Evolutionary conservation across 2,797 vertebrate species (phyloP).

Genomic region (Eulemur rubriventer): DNA sequence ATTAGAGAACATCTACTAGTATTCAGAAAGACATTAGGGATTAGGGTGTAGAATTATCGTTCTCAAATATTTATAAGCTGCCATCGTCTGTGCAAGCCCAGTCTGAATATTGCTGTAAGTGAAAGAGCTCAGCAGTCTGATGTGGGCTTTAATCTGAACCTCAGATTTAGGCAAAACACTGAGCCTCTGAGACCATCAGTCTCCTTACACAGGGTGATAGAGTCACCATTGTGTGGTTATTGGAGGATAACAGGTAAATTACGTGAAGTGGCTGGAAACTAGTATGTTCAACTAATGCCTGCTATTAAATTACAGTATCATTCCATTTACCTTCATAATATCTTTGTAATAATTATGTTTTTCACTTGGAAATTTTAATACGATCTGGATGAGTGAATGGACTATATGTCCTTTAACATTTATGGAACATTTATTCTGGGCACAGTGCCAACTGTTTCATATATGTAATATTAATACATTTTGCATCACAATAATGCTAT

Average conservation of each 20-base stretch:
- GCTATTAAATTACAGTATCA: background rate
- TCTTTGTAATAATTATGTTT: slow-evolving; percentile 1
- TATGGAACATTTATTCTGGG: background rate
- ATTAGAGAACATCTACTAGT: background rate
- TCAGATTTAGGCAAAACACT: background rate
- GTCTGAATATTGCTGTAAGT: background rate
- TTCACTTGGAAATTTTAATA: background rate
- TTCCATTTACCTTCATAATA: background rate
- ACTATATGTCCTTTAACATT: background rate
- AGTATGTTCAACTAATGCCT: background rate
- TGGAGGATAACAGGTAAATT: background rate
- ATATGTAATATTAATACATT: background rate
- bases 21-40: background rate
- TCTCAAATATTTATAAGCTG: background rate
- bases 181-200: background rate
- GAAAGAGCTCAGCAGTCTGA: background rate
- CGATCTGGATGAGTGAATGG: background rate
- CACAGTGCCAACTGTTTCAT: background rate
- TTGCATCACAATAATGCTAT: background rate
- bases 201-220: background rate
- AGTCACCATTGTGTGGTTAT: background rate
- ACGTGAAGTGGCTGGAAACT: background rate
- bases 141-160: background rate
- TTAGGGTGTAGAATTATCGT: background rate
- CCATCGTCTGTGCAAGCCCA: background rate